Evolutionary conservation across 1,140 invertebrate species (phyloP), one percentile per base, ranked within the genome.

Genomic region (Eufriesea mexicana): DNA sequence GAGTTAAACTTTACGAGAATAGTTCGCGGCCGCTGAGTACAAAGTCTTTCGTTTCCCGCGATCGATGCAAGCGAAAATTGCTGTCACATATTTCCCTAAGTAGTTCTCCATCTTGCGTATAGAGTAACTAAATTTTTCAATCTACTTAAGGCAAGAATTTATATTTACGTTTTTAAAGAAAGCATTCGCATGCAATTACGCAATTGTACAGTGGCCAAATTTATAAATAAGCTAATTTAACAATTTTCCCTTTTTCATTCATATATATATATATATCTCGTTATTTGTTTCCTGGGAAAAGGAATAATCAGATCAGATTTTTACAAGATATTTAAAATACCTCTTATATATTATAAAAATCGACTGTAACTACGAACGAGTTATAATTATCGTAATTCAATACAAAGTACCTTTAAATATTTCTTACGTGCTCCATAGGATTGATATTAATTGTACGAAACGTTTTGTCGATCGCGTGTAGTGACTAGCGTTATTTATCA

Each of bases 401-500:
- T 66, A 12, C 73, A 73, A 66, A 71, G 59, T 25, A 59, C 51
- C 28, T 28, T 70, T 64, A 47, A 57, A 85, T 62, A 75, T 57
- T 86, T 76, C 45, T 72, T 35, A 73, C 28, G 51, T 47, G 75
- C 55, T 57, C 55, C 57, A 18, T 78, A 83, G 62, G 57, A 57
- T 55, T 47, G 35, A 85, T 74, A 72, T 35, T 55, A 42, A 73
- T 57, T 62, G 42, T n/a, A 64, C 59, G 35, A 7, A 55, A 51
- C 54, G 45, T 14, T 81, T 57, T 62, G 54, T 62, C 25, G 45
- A 42, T 68, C 66, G 67, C 49, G 51, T 47, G 45, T 54, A 68
- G n/a, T 54, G 64, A 82, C 73, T 89, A 89, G 78, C 77, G 68
- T 84, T 59, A 91, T 86, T 86, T 82, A 83, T 83, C 85, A 83